These are phyloP conservation scores for Phaonia tiefii DNA, from an alignment of 2,888 invertebrate genomes.

Conservation along the genomic window DNA sequence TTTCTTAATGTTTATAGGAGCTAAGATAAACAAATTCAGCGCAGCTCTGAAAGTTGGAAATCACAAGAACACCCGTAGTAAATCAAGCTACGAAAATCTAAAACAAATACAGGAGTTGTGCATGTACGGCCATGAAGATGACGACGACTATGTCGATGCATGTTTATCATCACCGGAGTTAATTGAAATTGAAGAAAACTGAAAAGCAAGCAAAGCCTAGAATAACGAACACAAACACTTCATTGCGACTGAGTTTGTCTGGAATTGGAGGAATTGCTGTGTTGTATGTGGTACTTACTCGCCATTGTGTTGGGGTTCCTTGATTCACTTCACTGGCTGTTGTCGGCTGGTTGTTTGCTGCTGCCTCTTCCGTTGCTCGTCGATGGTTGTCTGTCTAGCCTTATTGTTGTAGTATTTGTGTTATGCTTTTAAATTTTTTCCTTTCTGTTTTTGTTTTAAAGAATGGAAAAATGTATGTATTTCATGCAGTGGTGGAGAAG, in stretches of 20 bases:
- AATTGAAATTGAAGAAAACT: slow-evolving; percentile 35
- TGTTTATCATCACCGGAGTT: slow-evolving; percentile 24
- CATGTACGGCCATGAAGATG: too few relatives aligned
- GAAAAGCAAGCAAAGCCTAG: slow-evolving; percentile 19
- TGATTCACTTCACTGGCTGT: slow-evolving; percentile 58
- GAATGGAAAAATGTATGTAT: slow-evolving; percentile 56
- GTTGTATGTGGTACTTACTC: slow-evolving; percentile 73
- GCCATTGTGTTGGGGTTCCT: slow-evolving; percentile 73
- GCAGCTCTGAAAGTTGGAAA: neutral
- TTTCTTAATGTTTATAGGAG: slow-evolving; percentile 32
- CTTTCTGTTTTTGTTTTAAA: slow-evolving; percentile 40
- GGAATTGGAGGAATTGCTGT: slow-evolving; percentile 23
- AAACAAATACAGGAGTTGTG: neutral
- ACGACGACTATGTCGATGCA: neutral
- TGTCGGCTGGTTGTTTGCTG: slow-evolving; percentile 55
- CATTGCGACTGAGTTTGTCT: slow-evolving; percentile 18
- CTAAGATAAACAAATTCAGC: slow-evolving; percentile 32
- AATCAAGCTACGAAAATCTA: neutral
- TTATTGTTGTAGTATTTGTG: slow-evolving; percentile 49
- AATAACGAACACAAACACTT: slow-evolving; percentile 6
- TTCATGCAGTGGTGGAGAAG: slow-evolving; percentile 45
- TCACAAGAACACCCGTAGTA: neutral
- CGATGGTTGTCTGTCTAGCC: slow-evolving; percentile 1
- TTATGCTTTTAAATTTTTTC: slow-evolving; percentile 40
- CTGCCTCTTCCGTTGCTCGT: neutral